phyloP scores from a whole-genome alignment of 2,113 vertebrate species.

The Parus major region DNA sequence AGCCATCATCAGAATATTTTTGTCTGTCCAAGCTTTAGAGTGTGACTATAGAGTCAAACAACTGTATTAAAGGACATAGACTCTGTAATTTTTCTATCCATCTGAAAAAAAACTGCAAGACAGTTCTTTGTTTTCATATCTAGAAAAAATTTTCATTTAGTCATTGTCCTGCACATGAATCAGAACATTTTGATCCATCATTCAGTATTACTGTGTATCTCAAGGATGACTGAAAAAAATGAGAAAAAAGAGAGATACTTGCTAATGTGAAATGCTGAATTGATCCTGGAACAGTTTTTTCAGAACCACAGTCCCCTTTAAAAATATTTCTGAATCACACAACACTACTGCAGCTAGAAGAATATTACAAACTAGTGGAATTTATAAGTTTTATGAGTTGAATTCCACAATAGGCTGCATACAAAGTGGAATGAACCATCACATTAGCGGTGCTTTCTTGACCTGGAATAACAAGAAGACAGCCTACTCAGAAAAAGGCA shows the following conservation, averaged over 20 bases:
- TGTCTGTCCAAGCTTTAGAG: background rate
- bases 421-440: background rate
- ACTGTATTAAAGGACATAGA: background rate
- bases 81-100: background rate
- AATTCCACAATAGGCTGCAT: background rate
- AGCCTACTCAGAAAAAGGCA: background rate
- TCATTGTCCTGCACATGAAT: background rate
- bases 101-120: background rate
- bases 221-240: background rate
- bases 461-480: background rate
- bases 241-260: background rate
- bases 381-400: background rate
- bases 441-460: background rate
- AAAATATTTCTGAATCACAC: background rate
- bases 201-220: background rate
- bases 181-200: background rate
- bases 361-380: background rate
- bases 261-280: background rate
- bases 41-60: background rate
- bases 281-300: background rate
- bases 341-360: background rate
- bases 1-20: background rate
- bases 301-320: background rate
- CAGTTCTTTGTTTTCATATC: background rate
- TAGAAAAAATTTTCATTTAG: background rate